Evolutionary conservation across 2,888 invertebrate genomes (phyloP).

Genomic region (Pristionchus arcanus): DNA sequence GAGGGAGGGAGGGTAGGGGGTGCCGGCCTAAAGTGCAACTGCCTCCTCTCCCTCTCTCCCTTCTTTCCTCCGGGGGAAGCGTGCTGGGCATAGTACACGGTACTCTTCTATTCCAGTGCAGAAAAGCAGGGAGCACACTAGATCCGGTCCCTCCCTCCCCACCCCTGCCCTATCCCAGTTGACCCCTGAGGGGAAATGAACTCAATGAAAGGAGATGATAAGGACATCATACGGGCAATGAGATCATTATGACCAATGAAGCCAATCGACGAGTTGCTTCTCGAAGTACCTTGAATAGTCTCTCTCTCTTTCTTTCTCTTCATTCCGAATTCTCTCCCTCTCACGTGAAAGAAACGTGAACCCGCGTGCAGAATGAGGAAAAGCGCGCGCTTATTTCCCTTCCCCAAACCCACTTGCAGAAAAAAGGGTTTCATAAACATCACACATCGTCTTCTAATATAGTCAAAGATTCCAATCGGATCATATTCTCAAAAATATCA

Average conservation of each 20-base stretch:
- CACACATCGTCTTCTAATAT: background rate
- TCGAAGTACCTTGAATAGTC: no score
- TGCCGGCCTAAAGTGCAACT: constrained; percentile 16
- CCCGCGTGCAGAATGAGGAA: background rate
- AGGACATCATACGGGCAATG: background rate
- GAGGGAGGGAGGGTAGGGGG: background rate
- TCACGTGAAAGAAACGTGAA: background rate
- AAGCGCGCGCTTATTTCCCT: background rate
- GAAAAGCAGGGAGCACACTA: background rate
- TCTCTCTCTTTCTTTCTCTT: background rate
- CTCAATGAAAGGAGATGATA: background rate
- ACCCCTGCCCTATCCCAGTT: no score
- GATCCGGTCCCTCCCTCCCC: background rate
- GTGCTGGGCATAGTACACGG: background rate
- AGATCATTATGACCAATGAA: background rate
- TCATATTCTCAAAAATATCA: no score
- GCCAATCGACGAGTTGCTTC: no score
- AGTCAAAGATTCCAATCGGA: no score
- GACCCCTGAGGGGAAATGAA: no score
- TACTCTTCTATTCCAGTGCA: background rate
- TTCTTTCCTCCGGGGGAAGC: background rate
- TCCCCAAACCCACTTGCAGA: background rate
- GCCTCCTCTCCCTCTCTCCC: background rate
- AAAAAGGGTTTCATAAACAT: background rate
- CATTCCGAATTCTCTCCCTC: background rate